Conservation (phyloP, 2,888 invertebrate genomes). For the Macrophya alboannulata region DNA sequence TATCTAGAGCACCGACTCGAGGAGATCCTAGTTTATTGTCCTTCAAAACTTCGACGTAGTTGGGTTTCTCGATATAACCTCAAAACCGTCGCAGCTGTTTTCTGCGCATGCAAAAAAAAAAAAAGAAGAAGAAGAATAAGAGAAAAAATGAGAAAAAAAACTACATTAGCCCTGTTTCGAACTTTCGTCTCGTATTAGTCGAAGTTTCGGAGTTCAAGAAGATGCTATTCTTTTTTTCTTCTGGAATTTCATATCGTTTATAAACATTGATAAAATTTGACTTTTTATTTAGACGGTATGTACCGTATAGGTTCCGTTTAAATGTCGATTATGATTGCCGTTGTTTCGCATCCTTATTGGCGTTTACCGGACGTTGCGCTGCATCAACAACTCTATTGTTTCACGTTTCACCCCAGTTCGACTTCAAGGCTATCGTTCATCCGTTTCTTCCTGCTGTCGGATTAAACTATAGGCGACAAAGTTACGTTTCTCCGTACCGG, state of each 20-base stretch:
- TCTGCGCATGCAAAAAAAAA: background rate
- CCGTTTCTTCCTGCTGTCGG: constrained; percentile 65
- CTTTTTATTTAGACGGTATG: background rate
- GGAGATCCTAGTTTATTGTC: constrained; percentile 40
- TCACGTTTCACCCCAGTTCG: constrained; percentile 57
- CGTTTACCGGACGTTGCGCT: constrained; percentile 65
- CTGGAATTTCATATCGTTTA: background rate
- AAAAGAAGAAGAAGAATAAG: background rate
- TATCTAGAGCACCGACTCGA: constrained; percentile 44
- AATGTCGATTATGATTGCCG: constrained; percentile 12
- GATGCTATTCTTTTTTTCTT: background rate
- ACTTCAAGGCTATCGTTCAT: constrained; percentile 66
- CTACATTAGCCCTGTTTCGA: background rate
- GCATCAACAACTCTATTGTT: constrained; percentile 67
- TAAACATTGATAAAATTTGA: background rate
- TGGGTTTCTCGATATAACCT: background rate
- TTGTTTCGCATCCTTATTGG: constrained; percentile 47
- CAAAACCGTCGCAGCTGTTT: background rate
- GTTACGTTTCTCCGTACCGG: background rate
- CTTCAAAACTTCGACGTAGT: constrained; percentile 10
- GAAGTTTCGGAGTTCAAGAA: background rate
- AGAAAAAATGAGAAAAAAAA: background rate
- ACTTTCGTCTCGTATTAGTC: background rate
- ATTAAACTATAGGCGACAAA: constrained; percentile 43
- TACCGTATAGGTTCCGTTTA: background rate